Conservation (phyloP, 2,797 vertebrate species). For the Diceros bicornis region DNA sequence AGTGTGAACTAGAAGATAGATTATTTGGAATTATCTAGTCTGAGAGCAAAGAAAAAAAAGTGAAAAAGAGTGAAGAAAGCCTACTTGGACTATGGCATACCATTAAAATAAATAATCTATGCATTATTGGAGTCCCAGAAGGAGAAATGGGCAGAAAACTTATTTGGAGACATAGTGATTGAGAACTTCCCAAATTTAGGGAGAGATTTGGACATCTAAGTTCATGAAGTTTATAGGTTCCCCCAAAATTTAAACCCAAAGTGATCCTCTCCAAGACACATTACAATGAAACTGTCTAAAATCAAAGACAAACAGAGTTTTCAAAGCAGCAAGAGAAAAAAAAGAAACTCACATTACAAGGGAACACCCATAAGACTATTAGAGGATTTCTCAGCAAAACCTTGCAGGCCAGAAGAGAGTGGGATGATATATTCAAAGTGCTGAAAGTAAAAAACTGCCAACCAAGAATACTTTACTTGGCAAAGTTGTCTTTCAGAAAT, state of each 20-base stretch:
- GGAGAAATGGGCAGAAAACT: background rate
- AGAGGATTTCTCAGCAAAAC: background rate
- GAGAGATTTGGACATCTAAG: background rate
- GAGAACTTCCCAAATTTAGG: background rate
- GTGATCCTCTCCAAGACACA: background rate
- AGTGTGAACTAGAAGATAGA: background rate
- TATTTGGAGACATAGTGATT: background rate
- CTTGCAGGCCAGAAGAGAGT: background rate
- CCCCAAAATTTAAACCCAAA: background rate
- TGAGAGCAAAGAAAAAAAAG: background rate
- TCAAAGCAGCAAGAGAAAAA: background rate
- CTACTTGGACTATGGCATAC: background rate
- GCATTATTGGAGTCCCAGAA: background rate
- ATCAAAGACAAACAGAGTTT: background rate
- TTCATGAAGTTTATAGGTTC: background rate
- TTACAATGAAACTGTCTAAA: background rate
- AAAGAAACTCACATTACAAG: background rate
- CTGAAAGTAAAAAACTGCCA: background rate
- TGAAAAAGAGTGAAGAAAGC: background rate
- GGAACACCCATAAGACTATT: background rate
- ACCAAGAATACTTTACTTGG: background rate
- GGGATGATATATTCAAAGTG: background rate
- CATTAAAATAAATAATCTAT: background rate
- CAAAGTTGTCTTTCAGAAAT: background rate
- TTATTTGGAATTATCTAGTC: background rate